Evolutionary conservation across 2,113 vertebrate genomes (phyloP).

Genomic region (Dipodomys stephensi): DNA sequence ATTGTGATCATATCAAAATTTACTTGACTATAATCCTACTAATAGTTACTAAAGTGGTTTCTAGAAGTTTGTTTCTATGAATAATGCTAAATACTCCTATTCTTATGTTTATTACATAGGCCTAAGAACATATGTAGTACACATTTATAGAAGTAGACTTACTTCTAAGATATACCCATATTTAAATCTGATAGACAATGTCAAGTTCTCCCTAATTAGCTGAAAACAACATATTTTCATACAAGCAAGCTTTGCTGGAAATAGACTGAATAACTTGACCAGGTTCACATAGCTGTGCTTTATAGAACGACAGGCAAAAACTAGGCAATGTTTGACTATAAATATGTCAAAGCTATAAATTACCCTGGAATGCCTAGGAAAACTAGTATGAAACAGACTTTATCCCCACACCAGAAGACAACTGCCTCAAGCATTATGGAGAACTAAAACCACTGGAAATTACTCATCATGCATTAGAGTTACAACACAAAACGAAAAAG

Average conservation of each 20-base stretch:
- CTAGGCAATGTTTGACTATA: background rate
- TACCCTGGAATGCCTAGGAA: background rate
- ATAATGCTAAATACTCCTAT: background rate
- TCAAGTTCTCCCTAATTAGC: background rate
- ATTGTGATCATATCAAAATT: background rate
- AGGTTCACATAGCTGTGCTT: background rate
- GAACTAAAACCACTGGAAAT: slow-evolving; percentile 28
- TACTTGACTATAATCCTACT: background rate
- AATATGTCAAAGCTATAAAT: slow-evolving; percentile 3
- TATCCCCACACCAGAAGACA: background rate
- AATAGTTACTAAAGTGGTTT: background rate
- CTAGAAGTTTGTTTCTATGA: background rate
- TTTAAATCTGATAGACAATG: background rate
- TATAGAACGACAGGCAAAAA: slow-evolving; percentile 12
- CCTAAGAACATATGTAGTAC: background rate
- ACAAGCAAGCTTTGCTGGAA: background rate
- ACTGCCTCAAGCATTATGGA: background rate
- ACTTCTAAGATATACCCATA: background rate
- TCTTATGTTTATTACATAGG: background rate
- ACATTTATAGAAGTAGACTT: slow-evolving; percentile 8
- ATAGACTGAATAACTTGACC: background rate
- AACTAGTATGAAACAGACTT: background rate
- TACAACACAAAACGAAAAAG: background rate
- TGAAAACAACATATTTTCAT: background rate
- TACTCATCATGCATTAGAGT: background rate